phyloP scores from a whole-genome alignment of 1,140 invertebrate species.

The Aphaenogaster rudis region DNA sequence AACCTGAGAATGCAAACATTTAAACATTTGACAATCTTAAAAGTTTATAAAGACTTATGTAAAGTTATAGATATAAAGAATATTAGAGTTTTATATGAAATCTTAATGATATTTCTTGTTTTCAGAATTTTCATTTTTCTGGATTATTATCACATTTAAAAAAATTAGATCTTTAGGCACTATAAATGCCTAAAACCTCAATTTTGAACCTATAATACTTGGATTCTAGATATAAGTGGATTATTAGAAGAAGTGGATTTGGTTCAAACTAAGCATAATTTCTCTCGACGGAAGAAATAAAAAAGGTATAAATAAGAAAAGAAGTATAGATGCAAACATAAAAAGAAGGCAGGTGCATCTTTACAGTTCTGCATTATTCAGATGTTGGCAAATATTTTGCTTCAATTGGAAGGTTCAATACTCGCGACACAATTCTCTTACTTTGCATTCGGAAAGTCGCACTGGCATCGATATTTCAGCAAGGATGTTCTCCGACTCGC shows the following conservation, averaged over 20 bases:
- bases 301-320: conserved; percentile 19
- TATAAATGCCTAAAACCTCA: neutral
- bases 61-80: neutral
- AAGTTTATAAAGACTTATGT: neutral
- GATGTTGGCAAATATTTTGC: conserved; percentile 49
- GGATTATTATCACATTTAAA: neutral
- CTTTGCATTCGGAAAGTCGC: conserved; percentile 49
- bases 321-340: neutral
- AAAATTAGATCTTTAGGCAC: neutral
- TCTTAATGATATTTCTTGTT: neutral
- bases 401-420: conserved; percentile 56
- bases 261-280: neutral
- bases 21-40: neutral
- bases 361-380: conserved; percentile 48
- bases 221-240: no score
- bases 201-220: neutral
- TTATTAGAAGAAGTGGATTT: neutral
- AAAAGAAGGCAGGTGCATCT: conserved; percentile 19
- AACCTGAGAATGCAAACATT: no score
- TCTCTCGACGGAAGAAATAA: neutral
- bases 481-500: neutral
- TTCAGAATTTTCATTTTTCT: neutral
- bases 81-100: neutral
- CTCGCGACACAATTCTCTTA: conserved; percentile 60
- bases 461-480: conserved; percentile 49